These are phyloP conservation scores for Hippoglossus hippoglossus DNA, from an alignment of 2,797 vertebrate species.

Conservation along the genomic window DNA sequence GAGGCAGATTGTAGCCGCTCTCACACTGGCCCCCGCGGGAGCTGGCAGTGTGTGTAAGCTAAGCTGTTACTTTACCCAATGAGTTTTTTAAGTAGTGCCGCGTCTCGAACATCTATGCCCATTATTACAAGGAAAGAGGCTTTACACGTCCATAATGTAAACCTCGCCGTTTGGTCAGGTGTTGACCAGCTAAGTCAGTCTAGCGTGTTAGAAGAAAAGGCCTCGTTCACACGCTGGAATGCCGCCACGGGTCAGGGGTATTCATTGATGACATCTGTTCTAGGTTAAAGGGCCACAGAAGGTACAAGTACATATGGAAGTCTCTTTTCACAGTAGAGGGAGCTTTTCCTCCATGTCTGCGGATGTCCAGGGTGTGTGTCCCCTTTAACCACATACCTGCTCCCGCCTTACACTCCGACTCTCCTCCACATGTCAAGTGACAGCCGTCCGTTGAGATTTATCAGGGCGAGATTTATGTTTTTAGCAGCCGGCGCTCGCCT, in stretches of 20 bases:
- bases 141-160: slow-evolving; percentile 83
- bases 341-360: slow-evolving; percentile 82
- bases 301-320: slow-evolving; percentile 90
- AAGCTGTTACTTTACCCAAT: slow-evolving; percentile 87
- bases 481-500: slow-evolving; percentile 76
- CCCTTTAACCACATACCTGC: slow-evolving; percentile 60
- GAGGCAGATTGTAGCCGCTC: slow-evolving; percentile 88
- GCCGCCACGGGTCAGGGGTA: slow-evolving; percentile 87
- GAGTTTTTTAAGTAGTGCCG: slow-evolving; percentile 88
- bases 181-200: slow-evolving; percentile 81
- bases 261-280: slow-evolving; percentile 96
- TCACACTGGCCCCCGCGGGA: slow-evolving; percentile 84
- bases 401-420: slow-evolving; percentile 63
- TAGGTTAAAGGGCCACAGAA: slow-evolving; percentile 88
- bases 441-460: slow-evolving; percentile 87
- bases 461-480: slow-evolving; percentile 87
- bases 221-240: slow-evolving; percentile 80
- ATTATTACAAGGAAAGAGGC: slow-evolving; percentile 76
- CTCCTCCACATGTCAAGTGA: slow-evolving; percentile 80
- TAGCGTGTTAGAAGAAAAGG: slow-evolving; percentile 55
- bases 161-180: slow-evolving; percentile 93
- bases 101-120: slow-evolving; percentile 79
- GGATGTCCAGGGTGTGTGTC: slow-evolving; percentile 82
- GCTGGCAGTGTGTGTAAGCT: slow-evolving; percentile 80
- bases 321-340: slow-evolving; percentile 89